phyloP scores from a whole-genome alignment of 1,140 invertebrate genomes.

The Papilio dardanus region DNA sequence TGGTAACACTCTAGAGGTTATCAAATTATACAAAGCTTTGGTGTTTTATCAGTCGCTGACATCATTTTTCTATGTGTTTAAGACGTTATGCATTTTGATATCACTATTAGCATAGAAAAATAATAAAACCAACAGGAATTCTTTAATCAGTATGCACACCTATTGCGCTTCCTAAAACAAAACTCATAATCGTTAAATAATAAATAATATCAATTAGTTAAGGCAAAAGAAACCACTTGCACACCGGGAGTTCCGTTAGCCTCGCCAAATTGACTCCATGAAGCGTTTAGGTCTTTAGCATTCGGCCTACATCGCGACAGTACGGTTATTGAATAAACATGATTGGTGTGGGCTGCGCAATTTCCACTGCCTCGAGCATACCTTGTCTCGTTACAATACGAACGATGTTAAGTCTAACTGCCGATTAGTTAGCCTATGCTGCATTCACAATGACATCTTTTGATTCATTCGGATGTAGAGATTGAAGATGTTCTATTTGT shows the following conservation, averaged over 20 bases:
- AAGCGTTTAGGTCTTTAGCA: constrained; percentile 61
- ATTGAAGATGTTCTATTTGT: constrained; percentile 16
- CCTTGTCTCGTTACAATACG: constrained; percentile 34
- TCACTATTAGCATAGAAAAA: neutral
- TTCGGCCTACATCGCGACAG: constrained; percentile 64
- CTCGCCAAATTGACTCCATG: constrained; percentile 43
- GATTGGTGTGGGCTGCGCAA: constrained; percentile 66
- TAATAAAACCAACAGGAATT: neutral
- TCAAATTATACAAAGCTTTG: neutral
- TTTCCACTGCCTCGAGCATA: constrained; percentile 48
- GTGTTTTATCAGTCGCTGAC: neutral
- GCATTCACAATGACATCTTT: constrained; percentile 5
- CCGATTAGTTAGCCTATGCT: neutral
- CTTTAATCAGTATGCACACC: neutral
- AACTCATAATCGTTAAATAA: neutral
- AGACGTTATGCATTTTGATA: neutral
- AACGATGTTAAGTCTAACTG: constrained; percentile 30
- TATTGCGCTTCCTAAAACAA: neutral
- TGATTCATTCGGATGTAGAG: constrained; percentile 4
- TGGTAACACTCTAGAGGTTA: neutral
- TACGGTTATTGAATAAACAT: constrained; percentile 76
- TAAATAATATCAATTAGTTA: constrained; percentile 21
- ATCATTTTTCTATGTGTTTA: neutral
- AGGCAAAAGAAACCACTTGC: constrained; percentile 21
- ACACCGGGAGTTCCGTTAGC: constrained; percentile 39